Evolutionary conservation across 37 sponge, comb jelly and placozoan species (phyloP).

Genomic region (Chondrilla cf. caribensis): DNA sequence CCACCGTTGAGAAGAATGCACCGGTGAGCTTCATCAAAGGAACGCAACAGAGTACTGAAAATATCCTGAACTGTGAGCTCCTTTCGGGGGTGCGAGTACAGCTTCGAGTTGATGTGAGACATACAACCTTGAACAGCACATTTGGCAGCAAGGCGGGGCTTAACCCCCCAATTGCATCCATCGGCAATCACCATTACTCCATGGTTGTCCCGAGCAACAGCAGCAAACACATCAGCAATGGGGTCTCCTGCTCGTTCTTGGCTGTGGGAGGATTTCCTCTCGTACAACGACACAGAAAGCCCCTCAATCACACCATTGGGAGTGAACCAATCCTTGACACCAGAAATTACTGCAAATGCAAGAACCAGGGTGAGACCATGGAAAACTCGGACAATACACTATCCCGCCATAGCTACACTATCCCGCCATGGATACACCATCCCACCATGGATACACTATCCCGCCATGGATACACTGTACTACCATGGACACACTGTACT

Average conservation of each 20-base stretch:
- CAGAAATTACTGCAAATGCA: conserved; percentile 35
- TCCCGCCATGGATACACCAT: too few species aligned
- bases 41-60: conserved; percentile 48
- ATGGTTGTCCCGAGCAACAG: conserved; percentile 56
- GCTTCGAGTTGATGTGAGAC: conserved; percentile 52
- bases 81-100: conserved; percentile 10
- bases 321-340: conserved; percentile 50
- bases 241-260: conserved; percentile 74
- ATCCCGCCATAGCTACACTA: too few species aligned
- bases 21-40: conserved; percentile 72
- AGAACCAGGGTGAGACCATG: background rate
- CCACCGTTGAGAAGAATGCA: conserved; percentile 61
- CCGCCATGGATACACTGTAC: too few species aligned
- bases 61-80: conserved; percentile 52
- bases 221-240: conserved; percentile 76
- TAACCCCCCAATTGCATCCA: conserved; percentile 78
- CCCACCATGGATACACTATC: too few species aligned
- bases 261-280: conserved; percentile 25
- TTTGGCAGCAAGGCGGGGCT: conserved; percentile 76
- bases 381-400: too few species aligned
- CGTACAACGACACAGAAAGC: conserved; percentile 72
- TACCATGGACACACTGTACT: too few species aligned
- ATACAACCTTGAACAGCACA: conserved; percentile 72
- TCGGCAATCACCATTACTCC: conserved; percentile 70
- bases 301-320: conserved; percentile 58